Base-by-base conservation (phyloP, 1,140 invertebrate species). In the Rhagoletis pomonella region DNA sequence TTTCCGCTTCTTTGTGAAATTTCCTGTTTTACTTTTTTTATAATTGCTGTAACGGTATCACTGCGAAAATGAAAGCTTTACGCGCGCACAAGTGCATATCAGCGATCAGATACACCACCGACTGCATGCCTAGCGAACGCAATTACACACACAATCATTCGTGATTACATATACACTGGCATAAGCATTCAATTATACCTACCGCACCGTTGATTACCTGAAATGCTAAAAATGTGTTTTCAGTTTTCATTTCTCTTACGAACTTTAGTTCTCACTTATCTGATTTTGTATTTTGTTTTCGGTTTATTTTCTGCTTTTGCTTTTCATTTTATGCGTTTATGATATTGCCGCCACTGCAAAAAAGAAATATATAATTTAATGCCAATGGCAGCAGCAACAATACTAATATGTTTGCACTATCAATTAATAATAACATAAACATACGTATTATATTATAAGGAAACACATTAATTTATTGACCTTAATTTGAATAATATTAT, bases 61-160 rank as follows among this genome's bases (percentile, higher is more conserved):
- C 90, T 90, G 89, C 90, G 91, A 91, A 91, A 91, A 91, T 91
- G 91, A 91, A 91, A 91, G 91, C 91, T 91, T 62, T 17, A 55
- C 44, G 17, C 44, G 17, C 44, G 17, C 7, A 77, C 47, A 77
- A 77, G 14, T 77, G 73, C 47, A 73, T 73, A 44, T 14, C 39
- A 1, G 4, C 14, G 39, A 9, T 50, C 39, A 50, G 17, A 7
- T n/a, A 62, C 39, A 6, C 64, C 17, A 58, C 17, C 17, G 42
- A 85, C 14, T 59, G 50, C 5, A 12, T 29, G 67, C 67, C 29
- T 10, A 17, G 12, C 39, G 44, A 42, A 69, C 39, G n/a, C 12
- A 77, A 6, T 44, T 47, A 73, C 67, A 67, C 29, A 67, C 65
- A 39, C 5, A 19, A 9, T 29, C 29, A 67, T 10, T 9, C 9